Evolutionary conservation across 2,113 vertebrate genomes (phyloP), one percentile per base, ranked within the genome.

Genomic region (Macheiramphus alcinus): DNA sequence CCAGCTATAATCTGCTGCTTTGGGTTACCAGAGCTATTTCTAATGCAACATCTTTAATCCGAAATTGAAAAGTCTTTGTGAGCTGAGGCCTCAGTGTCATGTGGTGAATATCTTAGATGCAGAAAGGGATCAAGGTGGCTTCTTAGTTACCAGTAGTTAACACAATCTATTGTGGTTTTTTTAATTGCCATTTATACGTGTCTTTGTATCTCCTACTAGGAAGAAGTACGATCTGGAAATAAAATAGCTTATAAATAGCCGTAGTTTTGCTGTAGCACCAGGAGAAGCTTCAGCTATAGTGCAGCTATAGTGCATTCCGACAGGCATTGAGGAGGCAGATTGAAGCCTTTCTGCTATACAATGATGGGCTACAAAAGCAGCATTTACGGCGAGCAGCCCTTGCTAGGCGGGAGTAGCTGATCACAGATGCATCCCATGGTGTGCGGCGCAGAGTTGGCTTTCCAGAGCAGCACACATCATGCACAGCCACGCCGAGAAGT

Each of bases 11-110:
- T 86, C 75, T 72, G 65, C 86, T 83, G 72, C 90, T 45, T 68
- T 43, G 73, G 43, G 6, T 94, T 88, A 82, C 79, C 85, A 34
- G 34, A 83, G 89, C 91, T 81, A n/a, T 73, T 96, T 90, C 79
- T 79, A 92, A 65, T 90, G 74, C 86, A 70, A 68, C 26, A 6
- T 15, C 6, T 80, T 90, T 96, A 96, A 97, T 96, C 92, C 34
- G 1, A 96, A 94, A 97, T 86, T 93, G 92, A 88, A 97, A 96
- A 94, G 91, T 91, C 94, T 92, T 96, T 94, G 88, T 96, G 91
- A 53, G 16, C 89, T 5, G 91, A 83, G 94, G 56, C 81, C 74
- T 80, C 67, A 0, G 38, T 72, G 94, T 92, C 55, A 10, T 59
- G 86, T 9, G 67, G 72, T 79, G 93, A 95, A 84, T 95, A 68